phyloP scores from a whole-genome alignment of 2,888 invertebrate genomes.

The Cataglyphis cursor region DNA sequence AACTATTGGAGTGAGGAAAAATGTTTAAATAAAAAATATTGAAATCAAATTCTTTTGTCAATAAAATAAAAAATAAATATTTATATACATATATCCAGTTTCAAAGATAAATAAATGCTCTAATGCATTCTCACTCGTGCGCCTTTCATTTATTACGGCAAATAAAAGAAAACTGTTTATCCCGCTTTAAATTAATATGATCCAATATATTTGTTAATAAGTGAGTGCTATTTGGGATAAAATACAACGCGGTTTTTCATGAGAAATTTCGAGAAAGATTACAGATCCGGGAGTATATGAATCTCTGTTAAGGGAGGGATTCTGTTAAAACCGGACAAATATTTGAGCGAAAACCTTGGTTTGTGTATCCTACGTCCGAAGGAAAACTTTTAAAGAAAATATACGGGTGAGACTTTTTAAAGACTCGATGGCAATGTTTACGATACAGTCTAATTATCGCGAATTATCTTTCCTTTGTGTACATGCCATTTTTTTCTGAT shows the following conservation, averaged over 20 bases:
- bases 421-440: not conserved
- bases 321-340: slow-evolving; percentile 32
- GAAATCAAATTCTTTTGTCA: not conserved
- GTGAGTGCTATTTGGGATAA: slow-evolving; percentile 30
- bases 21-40: not conserved
- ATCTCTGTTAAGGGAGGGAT: slow-evolving; percentile 19
- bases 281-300: slow-evolving; percentile 22
- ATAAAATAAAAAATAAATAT: not conserved
- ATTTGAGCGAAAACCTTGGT: slow-evolving; percentile 44
- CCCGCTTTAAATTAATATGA: not conserved
- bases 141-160: not conserved
- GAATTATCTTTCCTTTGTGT: not conserved
- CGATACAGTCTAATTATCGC: slow-evolving; percentile 2
- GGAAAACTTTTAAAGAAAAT: slow-evolving; percentile 27
- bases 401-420: not conserved
- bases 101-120: not conserved
- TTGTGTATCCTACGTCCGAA: slow-evolving; percentile 12
- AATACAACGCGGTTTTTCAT: slow-evolving; percentile 10
- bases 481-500: not conserved
- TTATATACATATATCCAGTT: not conserved
- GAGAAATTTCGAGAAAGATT: slow-evolving; percentile 18
- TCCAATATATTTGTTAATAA: slow-evolving; percentile 1
- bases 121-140: not conserved
- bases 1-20: not conserved
- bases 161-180: not conserved